Evolutionary conservation across 2,797 vertebrate species (phyloP).

Genomic region (Nyctalus aviator): DNA sequence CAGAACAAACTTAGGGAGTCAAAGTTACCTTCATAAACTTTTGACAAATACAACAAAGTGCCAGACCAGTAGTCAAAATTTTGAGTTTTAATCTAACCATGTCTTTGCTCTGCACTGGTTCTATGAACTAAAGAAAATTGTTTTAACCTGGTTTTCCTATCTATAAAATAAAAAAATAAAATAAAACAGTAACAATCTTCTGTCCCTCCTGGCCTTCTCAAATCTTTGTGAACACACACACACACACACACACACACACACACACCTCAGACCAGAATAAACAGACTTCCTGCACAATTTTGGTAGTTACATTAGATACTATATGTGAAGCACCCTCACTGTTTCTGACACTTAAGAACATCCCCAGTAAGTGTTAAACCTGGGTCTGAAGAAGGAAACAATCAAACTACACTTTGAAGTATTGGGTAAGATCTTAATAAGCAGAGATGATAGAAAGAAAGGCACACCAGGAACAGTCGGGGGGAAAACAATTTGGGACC

Average conservation of each 20-base stretch:
- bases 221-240: not conserved
- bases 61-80: not conserved
- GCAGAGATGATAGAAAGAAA: not conserved
- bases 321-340: not conserved
- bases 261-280: not conserved
- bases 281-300: not conserved
- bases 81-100: not conserved
- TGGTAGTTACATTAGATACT: not conserved
- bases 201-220: not conserved
- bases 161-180: slow-evolving; percentile 11
- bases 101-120: not conserved
- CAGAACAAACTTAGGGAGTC: not conserved
- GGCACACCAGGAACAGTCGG: not conserved
- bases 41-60: not conserved
- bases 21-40: not conserved
- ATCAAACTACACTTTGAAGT: not conserved
- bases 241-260: too few species aligned
- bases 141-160: not conserved
- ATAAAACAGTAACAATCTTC: not conserved
- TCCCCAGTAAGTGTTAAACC: not conserved
- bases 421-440: not conserved
- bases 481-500: not conserved
- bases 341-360: not conserved
- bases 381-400: not conserved
- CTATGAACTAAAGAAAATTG: not conserved